A percentile compares a stretch with the other conserved stretches of the same genome.
These are phyloP conservation scores for Lichenostomus cassidix DNA, from an alignment of 2,113 vertebrate genomes.

Conservation along the genomic window DNA sequence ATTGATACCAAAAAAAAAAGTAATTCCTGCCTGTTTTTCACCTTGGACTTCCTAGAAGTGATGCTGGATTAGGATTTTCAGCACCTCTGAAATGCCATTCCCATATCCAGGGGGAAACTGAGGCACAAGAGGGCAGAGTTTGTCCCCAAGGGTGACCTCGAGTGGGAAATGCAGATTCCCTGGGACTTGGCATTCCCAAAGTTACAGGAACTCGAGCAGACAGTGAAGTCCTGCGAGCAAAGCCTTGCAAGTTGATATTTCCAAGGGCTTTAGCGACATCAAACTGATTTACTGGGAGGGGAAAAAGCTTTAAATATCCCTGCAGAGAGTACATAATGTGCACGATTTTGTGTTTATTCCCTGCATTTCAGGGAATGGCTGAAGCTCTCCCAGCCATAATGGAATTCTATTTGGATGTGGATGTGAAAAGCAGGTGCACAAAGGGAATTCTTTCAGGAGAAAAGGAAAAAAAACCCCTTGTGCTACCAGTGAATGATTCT, in stretches of 20 bases:
- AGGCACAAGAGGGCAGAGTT: background rate
- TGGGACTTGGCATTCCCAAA: background rate
- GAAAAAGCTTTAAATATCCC: background rate
- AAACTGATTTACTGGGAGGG: background rate
- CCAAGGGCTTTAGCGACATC: background rate
- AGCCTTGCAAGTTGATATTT: background rate
- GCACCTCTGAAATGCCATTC: background rate
- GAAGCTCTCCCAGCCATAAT: background rate
- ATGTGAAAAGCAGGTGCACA: slow-evolving; percentile 7
- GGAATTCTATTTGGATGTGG: background rate
- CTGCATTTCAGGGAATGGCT: background rate
- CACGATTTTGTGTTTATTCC: background rate
- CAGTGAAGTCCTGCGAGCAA: background rate
- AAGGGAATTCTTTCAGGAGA: background rate
- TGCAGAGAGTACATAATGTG: background rate
- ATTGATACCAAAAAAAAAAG: background rate
- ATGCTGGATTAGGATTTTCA: background rate
- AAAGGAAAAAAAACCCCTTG: background rate
- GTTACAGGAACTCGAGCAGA: background rate
- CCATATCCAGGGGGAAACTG: background rate
- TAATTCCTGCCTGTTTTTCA: background rate
- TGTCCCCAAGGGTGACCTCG: background rate
- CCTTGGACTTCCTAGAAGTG: background rate
- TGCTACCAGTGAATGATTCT: background rate
- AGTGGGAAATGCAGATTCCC: background rate